Percentiles rank a stretch among this genome's conserved stretches.
Conservation (phyloP, 64 coral and sea anemone genomes). For the Acropora tenuis region DNA sequence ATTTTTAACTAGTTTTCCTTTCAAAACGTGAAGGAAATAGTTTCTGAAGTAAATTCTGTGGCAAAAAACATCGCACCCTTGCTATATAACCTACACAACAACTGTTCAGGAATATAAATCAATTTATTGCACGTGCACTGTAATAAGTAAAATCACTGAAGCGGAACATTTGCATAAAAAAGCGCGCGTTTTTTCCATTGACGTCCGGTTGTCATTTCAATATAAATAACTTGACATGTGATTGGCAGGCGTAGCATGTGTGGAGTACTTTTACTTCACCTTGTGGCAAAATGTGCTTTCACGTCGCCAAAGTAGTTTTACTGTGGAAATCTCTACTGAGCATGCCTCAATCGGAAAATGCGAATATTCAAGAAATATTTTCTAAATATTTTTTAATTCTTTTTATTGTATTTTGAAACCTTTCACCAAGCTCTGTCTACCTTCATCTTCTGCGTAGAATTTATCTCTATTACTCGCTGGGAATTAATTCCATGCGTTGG, state of each 20-base stretch:
- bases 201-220: neutral
- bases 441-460: neutral
- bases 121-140: neutral
- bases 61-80: too few species aligned
- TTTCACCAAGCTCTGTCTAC: neutral
- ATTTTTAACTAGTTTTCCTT: too few species aligned
- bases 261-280: slow-evolving; percentile 5
- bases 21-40: too few species aligned
- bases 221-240: neutral
- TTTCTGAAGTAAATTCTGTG: too few species aligned
- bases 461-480: neutral
- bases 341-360: neutral
- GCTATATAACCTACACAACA: too few species aligned
- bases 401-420: neutral
- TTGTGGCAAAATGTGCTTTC: neutral
- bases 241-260: neutral
- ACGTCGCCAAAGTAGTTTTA: slow-evolving; percentile 38
- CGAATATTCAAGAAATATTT: neutral
- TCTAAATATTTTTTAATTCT: neutral
- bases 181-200: slow-evolving; percentile 7
- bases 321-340: slow-evolving; percentile 17
- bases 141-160: slow-evolving; percentile 41
- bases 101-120: too few species aligned
- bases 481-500: neutral
- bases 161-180: slow-evolving; percentile 24